Evolutionary conservation across 2,113 vertebrate species (phyloP).

Genomic region (Hippocampus mohnikei): DNA sequence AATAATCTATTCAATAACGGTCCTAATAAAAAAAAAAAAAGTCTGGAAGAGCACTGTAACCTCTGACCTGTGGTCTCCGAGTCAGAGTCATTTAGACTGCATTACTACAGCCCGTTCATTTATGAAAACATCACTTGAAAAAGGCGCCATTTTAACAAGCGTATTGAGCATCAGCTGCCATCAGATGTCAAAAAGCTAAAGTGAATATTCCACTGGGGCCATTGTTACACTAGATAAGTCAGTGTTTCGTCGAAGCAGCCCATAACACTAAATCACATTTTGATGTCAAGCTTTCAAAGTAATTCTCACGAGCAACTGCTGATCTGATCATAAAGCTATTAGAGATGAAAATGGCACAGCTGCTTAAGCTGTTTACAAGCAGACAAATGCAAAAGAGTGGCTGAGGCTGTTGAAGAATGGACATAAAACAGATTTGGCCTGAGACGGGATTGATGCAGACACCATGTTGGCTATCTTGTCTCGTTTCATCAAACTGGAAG

Average conservation of each 20-base stretch:
- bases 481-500: conserved; percentile 7
- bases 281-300: conserved; percentile 31
- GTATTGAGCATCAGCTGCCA: not conserved
- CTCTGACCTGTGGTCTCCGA: not conserved
- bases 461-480: not conserved
- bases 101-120: not conserved
- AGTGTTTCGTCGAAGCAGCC: not conserved
- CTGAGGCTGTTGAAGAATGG: not conserved
- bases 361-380: conserved; percentile 30
- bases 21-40: not conserved
- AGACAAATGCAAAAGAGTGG: conserved; percentile 16
- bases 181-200: not conserved
- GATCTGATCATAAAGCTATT: conserved; percentile 39
- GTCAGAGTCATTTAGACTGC: not conserved
- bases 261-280: conserved; percentile 12
- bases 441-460: conserved; percentile 4
- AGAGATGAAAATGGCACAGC: conserved; percentile 39
- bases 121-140: not conserved
- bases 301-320: conserved; percentile 25
- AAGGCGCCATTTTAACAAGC: not conserved
- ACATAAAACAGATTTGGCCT: conserved; percentile 1
- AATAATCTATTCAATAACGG: no score
- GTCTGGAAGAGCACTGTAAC: not conserved
- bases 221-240: not conserved
- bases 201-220: not conserved